These are phyloP conservation scores for Heliconius sara DNA, from an alignment of 2,888 invertebrate species.

Conservation along the genomic window DNA sequence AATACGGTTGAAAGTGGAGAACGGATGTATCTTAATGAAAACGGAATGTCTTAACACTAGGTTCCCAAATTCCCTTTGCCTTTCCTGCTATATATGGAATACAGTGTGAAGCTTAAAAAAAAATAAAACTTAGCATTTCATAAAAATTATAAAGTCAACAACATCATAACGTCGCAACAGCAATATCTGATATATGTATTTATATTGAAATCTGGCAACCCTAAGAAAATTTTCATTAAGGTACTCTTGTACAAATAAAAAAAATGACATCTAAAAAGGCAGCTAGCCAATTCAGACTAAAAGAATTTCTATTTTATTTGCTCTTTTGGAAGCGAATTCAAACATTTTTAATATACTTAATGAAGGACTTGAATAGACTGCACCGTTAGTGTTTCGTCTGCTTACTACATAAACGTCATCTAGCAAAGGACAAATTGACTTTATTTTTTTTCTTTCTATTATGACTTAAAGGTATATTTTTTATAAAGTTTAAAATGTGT, in stretches of 20 bases:
- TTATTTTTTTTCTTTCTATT: not conserved
- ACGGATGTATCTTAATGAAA: not conserved
- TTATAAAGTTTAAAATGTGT: not conserved
- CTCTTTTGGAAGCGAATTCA: constrained; percentile 13
- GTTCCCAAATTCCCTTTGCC: not conserved
- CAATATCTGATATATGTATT: not conserved
- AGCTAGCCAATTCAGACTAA: constrained; percentile 5
- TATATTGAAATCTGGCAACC: not conserved
- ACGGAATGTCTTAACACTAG: not conserved
- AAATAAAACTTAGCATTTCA: not conserved
- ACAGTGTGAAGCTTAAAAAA: not conserved
- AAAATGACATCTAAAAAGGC: not conserved
- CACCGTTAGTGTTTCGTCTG: constrained; percentile 12
- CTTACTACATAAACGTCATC: constrained; percentile 3
- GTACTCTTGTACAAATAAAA: constrained; percentile 1
- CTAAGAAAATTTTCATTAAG: constrained; percentile 8
- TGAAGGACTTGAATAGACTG: constrained; percentile 13
- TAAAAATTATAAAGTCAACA: not conserved
- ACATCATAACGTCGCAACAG: not conserved
- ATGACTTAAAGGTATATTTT: not conserved
- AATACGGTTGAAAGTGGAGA: not conserved
- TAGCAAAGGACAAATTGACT: constrained; percentile 3
- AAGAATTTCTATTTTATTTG: constrained; percentile 17
- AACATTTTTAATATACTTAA: constrained; percentile 19
- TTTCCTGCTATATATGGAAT: not conserved